Base-by-base conservation (phyloP, 2,113 vertebrate genomes). In the Gopherus flavomarginatus region DNA sequence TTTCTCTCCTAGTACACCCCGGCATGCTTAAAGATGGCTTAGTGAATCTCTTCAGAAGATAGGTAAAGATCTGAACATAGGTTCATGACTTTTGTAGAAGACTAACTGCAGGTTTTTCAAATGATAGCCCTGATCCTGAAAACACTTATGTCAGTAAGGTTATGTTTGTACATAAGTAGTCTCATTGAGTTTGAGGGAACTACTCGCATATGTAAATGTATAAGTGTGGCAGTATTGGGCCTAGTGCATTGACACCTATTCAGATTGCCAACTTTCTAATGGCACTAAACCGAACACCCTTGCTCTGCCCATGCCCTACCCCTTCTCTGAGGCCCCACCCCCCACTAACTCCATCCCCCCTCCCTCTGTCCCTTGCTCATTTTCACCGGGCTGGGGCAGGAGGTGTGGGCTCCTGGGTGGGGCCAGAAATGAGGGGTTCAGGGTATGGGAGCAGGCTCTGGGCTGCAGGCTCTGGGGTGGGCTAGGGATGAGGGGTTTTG, bases 1-100 rank as follows among this genome's bases (percentile, higher is more conserved):
- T 85, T 81, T 65, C 83, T 86, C 90, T 97, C 95, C 72, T 35
- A 38, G 2, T 90, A 94, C 91, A 83, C 91, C 85, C 88, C 93
- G 90, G 53, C 1, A 0, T 50, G 95, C 94, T 83, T 59, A 75
- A 90, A 19, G 54, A 93, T 80, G 94, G 81, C 27, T 35, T 53
- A n/a, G 86, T 78, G 24, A 47, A 14, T 78, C 42, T 78, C 42
- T 78, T 44, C 12, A 78, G 42, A 26, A 44, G 35, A 52, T 1
- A 26, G 31, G 11, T 88, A 56, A 72, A 38, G 5, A 69, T 82
- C 50, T 38, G 11, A 72, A 21, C n/a, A 11, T 0, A 52, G 19
- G 4, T 82, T 91, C 59, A 88, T 2, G 7, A 3, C 13, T 54
- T 82, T 89, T 86, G n/a, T 86, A 75, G 79, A 85, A 89, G 65